phyloP scores from a whole-genome alignment of 2,113 vertebrate species.

The Suncus etruscus region DNA sequence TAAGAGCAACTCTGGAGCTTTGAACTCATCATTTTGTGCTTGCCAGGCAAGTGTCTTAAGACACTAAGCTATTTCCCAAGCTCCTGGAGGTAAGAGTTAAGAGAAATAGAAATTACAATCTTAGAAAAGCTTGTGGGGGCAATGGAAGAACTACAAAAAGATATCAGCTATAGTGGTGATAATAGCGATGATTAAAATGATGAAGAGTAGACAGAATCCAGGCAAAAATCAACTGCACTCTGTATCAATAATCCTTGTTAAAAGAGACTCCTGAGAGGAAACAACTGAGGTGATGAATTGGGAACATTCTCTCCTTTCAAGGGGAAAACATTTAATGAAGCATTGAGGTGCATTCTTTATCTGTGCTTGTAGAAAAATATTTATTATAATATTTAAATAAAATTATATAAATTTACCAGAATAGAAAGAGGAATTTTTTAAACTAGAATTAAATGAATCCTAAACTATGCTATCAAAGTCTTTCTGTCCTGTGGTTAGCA shows the following conservation, averaged over 20 bases:
- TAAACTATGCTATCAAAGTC: conserved; percentile 46
- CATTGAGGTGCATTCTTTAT: background rate
- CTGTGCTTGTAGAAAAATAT: conserved; percentile 19
- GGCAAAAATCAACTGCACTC: background rate
- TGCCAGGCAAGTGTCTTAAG: too few species aligned
- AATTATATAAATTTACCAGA: conserved; percentile 10
- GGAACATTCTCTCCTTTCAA: conserved; percentile 28
- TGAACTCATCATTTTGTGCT: too few species aligned
- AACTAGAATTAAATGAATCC: conserved; percentile 40
- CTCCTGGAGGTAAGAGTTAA: background rate
- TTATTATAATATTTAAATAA: conserved; percentile 48
- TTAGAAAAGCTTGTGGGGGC: background rate
- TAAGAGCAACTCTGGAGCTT: too few species aligned
- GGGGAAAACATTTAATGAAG: background rate
- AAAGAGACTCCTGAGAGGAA: conserved; percentile 16
- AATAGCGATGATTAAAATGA: background rate
- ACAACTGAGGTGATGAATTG: background rate
- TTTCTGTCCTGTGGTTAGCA: conserved; percentile 2
- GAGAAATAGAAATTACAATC: background rate
- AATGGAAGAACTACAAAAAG: background rate
- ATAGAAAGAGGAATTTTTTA: background rate
- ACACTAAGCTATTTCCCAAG: too few species aligned
- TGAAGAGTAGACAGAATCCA: background rate
- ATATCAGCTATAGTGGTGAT: background rate
- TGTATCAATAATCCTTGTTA: background rate